Conservation (phyloP, 2,113 vertebrate species). For the Falco punctatus region DNA sequence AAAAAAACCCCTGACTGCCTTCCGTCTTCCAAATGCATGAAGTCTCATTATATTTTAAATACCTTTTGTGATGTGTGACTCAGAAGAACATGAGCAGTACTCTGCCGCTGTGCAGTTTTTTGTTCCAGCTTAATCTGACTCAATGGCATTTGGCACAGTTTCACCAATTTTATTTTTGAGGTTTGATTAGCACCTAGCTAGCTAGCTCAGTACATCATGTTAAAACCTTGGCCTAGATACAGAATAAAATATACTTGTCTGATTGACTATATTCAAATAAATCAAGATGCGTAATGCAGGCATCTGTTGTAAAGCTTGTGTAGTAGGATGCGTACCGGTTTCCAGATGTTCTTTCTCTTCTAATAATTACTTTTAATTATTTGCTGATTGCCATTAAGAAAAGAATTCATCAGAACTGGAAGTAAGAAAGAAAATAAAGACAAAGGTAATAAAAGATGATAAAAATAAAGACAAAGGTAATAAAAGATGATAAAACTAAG, state of each 20-base stretch:
- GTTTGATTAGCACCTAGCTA: slow-evolving; percentile 55
- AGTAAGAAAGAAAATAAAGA: background rate
- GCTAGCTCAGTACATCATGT: background rate
- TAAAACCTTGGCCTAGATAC: slow-evolving; percentile 46
- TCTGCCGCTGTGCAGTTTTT: slow-evolving; percentile 4
- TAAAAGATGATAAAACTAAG: background rate
- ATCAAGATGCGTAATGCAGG: background rate
- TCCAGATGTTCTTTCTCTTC: background rate
- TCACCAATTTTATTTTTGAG: slow-evolving; percentile 31
- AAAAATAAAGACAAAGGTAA: background rate
- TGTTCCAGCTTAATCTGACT: slow-evolving; percentile 30
- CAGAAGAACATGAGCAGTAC: background rate
- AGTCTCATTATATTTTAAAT: background rate
- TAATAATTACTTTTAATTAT: background rate
- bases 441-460: background rate
- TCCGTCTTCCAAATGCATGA: background rate
- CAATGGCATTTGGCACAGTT: background rate
- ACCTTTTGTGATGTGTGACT: background rate
- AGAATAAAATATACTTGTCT: slow-evolving; percentile 43
- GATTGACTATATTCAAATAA: slow-evolving; percentile 32
- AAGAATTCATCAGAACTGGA: background rate
- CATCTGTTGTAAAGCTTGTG: background rate
- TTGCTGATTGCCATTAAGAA: background rate
- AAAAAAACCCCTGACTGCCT: background rate
- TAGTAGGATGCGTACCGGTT: background rate